Percentiles rank a stretch among this genome's conserved stretches.
These are phyloP conservation scores for Lacerta bilineata DNA, from an alignment of 2,797 vertebrate genomes.

Conservation along the genomic window DNA sequence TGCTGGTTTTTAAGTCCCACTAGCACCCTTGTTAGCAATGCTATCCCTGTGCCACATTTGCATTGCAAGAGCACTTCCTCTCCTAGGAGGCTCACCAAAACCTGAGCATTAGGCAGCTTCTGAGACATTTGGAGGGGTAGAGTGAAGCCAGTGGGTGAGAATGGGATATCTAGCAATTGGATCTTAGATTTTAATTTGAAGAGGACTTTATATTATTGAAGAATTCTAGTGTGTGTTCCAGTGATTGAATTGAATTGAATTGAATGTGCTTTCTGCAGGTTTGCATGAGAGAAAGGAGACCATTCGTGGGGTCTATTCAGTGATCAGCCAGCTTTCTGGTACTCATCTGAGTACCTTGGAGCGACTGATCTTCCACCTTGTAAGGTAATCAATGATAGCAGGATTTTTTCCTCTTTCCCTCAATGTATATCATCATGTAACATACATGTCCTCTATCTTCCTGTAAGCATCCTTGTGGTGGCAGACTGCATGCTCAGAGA, in stretches of 20 bases:
- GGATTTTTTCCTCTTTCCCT: neutral
- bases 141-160: neutral
- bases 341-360: slow-evolving; percentile 95
- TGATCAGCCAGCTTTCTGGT: slow-evolving; percentile 96
- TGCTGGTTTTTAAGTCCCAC: neutral
- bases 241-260: neutral
- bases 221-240: neutral
- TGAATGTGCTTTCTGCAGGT: slow-evolving; percentile 79
- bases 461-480: neutral
- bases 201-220: neutral
- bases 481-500: neutral
- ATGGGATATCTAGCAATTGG: fast-evolving
- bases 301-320: slow-evolving; percentile 90
- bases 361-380: slow-evolving; percentile 96
- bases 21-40: neutral
- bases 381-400: slow-evolving; percentile 83
- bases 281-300: slow-evolving; percentile 94
- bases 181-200: neutral
- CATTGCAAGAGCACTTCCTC: neutral
- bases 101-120: neutral
- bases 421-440: too few species aligned
- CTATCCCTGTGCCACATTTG: neutral
- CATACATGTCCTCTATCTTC: neutral
- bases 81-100: neutral
- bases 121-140: neutral